phyloP scores from a whole-genome alignment of 2,797 vertebrate species.

The Chelon auratus region DNA sequence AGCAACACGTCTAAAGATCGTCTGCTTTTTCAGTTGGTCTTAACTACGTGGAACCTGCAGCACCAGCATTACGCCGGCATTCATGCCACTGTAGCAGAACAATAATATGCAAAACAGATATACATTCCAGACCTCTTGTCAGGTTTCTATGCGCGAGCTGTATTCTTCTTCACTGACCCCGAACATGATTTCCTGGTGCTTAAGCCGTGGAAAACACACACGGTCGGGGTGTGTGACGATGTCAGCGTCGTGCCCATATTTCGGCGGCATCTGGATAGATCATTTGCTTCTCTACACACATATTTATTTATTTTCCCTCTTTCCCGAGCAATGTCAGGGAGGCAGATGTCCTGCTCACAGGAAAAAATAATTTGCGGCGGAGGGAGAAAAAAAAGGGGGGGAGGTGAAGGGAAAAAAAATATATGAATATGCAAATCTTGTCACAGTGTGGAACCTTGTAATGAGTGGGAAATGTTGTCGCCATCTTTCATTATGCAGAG shows the following conservation, averaged over 20 bases:
- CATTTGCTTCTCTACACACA: slow-evolving; percentile 76
- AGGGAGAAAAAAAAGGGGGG: slow-evolving; percentile 36
- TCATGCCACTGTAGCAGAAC: slow-evolving; percentile 20
- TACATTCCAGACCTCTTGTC: slow-evolving; percentile 62
- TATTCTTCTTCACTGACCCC: slow-evolving; percentile 76
- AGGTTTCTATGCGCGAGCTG: slow-evolving; percentile 55
- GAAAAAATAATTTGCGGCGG: slow-evolving; percentile 87
- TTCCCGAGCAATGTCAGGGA: slow-evolving; percentile 76
- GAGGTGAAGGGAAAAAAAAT: slow-evolving; percentile 79
- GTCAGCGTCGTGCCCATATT: slow-evolving; percentile 77
- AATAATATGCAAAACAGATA: slow-evolving; percentile 70
- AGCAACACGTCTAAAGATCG: slow-evolving; percentile 4
- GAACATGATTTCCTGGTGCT: slow-evolving; percentile 78
- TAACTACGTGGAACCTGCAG: slow-evolving; percentile 41
- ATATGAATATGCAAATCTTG: slow-evolving; percentile 98
- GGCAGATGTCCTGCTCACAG: slow-evolving; percentile 95
- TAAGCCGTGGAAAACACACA: slow-evolving; percentile 68
- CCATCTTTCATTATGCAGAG: slow-evolving; percentile 92
- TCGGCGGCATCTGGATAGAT: slow-evolving; percentile 87
- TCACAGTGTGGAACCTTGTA: slow-evolving; percentile 93
- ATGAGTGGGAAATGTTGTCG: slow-evolving; percentile 94
- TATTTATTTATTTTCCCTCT: slow-evolving; percentile 86
- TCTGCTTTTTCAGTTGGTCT: slow-evolving; percentile 24
- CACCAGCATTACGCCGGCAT: slow-evolving; percentile 36
- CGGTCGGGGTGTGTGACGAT: slow-evolving; percentile 58